Evolutionary conservation across 37 sponge, comb jelly and placozoan genomes (phyloP), one percentile per base, ranked within the genome.

Genomic region (Amphimedon queenslandica): DNA sequence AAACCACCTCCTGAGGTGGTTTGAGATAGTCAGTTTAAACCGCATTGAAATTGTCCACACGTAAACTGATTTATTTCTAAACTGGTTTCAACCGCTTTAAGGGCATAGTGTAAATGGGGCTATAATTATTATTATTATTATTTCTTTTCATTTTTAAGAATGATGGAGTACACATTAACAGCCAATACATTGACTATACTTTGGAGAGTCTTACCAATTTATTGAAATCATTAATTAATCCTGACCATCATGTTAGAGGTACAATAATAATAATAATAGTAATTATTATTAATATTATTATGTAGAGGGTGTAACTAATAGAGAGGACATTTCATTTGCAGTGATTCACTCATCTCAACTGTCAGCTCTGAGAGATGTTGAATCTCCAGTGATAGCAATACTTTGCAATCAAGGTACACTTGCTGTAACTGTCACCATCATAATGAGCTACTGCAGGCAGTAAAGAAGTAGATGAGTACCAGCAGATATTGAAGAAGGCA

Each of bases 171-270:
- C 71, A 70, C 23, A 37, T 70, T 8, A 13, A 41, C 3, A 41
- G 37, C n/a, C 25, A 24, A 27, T 37, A 43, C 47, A 70, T 70
- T 70, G 47, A 42, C 10, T 70, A 70, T 31, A 70, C 71, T 1
- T 11, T 70, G 10, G 0, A 4, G 10, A 47, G 71, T 24, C 51
- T 70, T 3, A 42, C 71, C 31, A 29, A 41, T 8, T 51, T 70
- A 23, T 70, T 70, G 8, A 30, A 41, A 0, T 70, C 71, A 11
- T 6, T 60, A n/a, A n/a, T 60, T 25, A 25, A 60, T n/a, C 61
- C 61, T 6, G 5, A 13, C 27, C 24, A n/a, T n/a, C 8, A 60
- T n/a, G 21, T n/a, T 60, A 25, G 5, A n/a, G 61, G 61, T 60
- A n/a, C 8, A 25, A 6, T n/a, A 25, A 11, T 18, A 8, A 8